Percentiles rank a stretch among this genome's conserved stretches.
phyloP scores from a whole-genome alignment of 2,113 vertebrate species.

The Lonchura striata region DNA sequence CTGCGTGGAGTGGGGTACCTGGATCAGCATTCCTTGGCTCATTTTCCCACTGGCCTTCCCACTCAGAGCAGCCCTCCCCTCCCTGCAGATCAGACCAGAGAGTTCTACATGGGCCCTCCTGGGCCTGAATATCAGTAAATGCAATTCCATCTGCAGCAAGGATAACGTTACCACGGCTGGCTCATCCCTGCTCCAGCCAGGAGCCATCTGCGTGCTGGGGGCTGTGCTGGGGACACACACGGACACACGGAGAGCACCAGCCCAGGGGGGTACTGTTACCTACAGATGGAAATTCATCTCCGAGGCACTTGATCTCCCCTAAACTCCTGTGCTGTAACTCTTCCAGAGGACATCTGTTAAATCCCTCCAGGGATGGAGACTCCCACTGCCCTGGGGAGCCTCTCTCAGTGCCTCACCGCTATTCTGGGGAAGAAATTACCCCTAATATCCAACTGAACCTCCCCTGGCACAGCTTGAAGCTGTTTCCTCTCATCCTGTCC shows the following conservation, averaged over 20 bases:
- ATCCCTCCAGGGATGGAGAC: background rate
- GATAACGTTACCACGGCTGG: background rate
- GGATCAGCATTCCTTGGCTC: background rate
- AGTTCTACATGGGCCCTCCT: background rate
- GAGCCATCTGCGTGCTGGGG: background rate
- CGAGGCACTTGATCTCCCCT: background rate
- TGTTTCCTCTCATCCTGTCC: fast-evolving
- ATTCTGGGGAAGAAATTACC: background rate
- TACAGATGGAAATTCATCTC: background rate
- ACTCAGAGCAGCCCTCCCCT: background rate
- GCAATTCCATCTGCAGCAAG: background rate
- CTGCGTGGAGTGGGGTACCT: background rate
- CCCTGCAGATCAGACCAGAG: background rate
- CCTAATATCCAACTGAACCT: background rate
- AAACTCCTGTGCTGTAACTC: background rate
- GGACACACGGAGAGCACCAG: background rate
- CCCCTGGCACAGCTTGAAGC: background rate
- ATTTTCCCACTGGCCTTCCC: background rate
- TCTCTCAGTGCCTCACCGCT: background rate
- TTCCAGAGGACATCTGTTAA: background rate
- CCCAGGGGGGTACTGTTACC: background rate
- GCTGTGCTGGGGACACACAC: background rate
- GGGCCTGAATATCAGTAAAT: background rate
- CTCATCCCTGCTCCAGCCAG: background rate
- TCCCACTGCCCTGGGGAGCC: background rate